Base-by-base conservation (phyloP, 2,888 invertebrate genomes). In the Ecliptopera silaceata region DNA sequence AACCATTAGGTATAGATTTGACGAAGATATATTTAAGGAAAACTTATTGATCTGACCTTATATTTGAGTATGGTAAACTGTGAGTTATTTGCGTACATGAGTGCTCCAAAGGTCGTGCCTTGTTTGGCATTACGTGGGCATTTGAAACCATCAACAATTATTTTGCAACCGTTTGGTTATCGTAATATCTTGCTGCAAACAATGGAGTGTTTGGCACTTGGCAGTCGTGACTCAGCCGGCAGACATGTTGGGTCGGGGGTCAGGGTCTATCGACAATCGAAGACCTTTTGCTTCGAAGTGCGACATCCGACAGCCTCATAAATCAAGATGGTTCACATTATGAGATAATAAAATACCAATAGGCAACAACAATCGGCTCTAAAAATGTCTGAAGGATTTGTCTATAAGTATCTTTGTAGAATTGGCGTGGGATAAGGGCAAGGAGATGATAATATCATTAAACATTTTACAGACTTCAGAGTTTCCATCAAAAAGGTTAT, bases 191-290 rank as follows among this genome's bases (percentile, higher is more conserved):
- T 45, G 26, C 17, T 45, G 52, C 42, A 38, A 55, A 47, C 50
- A 59, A 52, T 52, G 43, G 36, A 20, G 26, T 51, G 46, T 42
- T 51, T 46, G 56, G 20, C 20, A 13, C 29, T 51, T 46, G 56
- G 20, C 20, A 13, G 39, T 64, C 66, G 66, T 66, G 66, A 66
- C 60, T 62, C 38, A 46, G 56, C 52, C 45, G 15, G 20, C 18
- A 48, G 52, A 44, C 44, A 39, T 46, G 45, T 47, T 10, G 29
- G 47, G 66, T 56, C 59, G 57, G 43, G 39, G 64, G 61, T 61
- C 64, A 59, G 54, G 54, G 54, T 44, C 42, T 55, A 48, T 47
- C 42, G 50, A 52, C 56, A 61, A 63, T 59, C 47, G 38, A 31
- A 61, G 63, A 63, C 62, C 60, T 62, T 59, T 58, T 12, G 17